Conservation (phyloP, 2,888 invertebrate species). For the Andrena marginata region DNA sequence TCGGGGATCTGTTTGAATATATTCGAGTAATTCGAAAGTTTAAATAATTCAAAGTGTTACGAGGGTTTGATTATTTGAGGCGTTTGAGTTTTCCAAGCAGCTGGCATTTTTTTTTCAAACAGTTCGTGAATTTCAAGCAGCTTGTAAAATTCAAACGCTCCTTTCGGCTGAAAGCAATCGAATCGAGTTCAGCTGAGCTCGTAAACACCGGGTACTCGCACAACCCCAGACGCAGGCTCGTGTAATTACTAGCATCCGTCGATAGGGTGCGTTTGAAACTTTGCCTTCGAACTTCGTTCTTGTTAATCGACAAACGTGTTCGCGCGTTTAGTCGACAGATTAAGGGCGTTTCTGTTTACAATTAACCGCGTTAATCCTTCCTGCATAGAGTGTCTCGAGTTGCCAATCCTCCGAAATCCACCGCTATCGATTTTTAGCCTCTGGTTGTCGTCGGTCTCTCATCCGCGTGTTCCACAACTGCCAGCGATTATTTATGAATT, state of each 20-base stretch:
- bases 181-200: too few relatives aligned
- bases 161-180: too few relatives aligned
- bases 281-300: not conserved
- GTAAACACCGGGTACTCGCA: too few relatives aligned
- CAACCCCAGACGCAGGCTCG: too few relatives aligned
- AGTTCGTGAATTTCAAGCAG: too few relatives aligned
- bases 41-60: too few relatives aligned
- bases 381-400: not conserved
- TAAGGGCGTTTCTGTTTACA: conserved; percentile 12
- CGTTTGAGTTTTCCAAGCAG: too few relatives aligned
- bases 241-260: not conserved
- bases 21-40: too few relatives aligned
- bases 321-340: conserved; percentile 11
- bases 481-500: conserved; percentile 1
- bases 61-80: too few relatives aligned
- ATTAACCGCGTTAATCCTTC: conserved; percentile 28
- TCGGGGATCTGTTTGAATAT: too few relatives aligned
- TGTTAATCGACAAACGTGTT: conserved; percentile 8
- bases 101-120: too few relatives aligned
- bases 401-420: not conserved
- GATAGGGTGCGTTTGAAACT: not conserved
- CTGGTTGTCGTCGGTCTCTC: not conserved
- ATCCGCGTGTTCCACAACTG: not conserved
- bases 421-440: not conserved
- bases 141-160: too few relatives aligned